phyloP scores from a whole-genome alignment of 2,797 vertebrate species.

The Dermochelys coriacea region DNA sequence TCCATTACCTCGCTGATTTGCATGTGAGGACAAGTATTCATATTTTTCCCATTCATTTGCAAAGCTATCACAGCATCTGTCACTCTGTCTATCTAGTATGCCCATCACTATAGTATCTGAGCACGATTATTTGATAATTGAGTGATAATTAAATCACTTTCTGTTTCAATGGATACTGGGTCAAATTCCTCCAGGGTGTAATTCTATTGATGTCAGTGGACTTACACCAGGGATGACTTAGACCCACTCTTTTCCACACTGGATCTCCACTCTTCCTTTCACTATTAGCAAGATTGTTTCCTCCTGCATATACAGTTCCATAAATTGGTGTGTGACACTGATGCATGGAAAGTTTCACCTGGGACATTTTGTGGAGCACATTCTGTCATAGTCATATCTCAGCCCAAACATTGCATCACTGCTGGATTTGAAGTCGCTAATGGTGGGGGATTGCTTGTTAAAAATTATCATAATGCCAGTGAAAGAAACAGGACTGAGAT shows the following conservation, averaged over 20 bases:
- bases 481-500: background rate
- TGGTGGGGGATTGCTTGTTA: background rate
- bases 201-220: background rate
- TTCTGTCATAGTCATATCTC: conserved; percentile 38
- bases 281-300: background rate
- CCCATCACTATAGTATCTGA: conserved; percentile 45
- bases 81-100: conserved; percentile 49
- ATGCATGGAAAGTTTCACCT: conserved; percentile 44
- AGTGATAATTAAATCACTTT: conserved; percentile 41
- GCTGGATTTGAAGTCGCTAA: conserved; percentile 14
- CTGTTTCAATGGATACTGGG: conserved; percentile 21
- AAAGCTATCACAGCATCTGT: conserved; percentile 42
- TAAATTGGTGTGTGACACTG: conserved; percentile 46
- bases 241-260: background rate
- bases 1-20: background rate
- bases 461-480: background rate
- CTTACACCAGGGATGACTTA: background rate
- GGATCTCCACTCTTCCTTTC: background rate
- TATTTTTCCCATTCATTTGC: conserved; percentile 37
- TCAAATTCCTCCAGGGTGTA: background rate
- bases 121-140: conserved; percentile 23
- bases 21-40: conserved; percentile 36
- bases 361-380: conserved; percentile 37
- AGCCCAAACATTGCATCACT: conserved; percentile 56
- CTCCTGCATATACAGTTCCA: conserved; percentile 2